Evolutionary conservation across 2,888 invertebrate species (phyloP).

Genomic region (Sericinus montela): DNA sequence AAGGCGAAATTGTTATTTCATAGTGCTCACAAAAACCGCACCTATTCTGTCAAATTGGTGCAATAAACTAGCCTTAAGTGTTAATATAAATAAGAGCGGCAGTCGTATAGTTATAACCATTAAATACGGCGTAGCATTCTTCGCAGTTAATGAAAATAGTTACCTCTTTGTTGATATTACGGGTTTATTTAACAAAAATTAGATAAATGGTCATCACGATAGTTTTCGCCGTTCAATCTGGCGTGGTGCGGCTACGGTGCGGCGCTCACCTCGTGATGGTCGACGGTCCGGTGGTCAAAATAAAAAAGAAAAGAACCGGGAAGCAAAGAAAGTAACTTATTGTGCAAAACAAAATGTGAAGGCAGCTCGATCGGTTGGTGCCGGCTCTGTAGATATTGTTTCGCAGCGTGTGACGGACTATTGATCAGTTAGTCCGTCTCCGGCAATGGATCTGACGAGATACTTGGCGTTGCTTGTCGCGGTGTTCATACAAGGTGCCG

Average conservation of each 20-base stretch:
- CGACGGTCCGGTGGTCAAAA: conserved; percentile 39
- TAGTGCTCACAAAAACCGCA: conserved; percentile 43
- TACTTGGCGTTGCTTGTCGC: conserved; percentile 52
- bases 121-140: conserved; percentile 41
- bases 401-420: conserved; percentile 23
- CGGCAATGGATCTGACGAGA: conserved; percentile 52
- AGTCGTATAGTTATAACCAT: conserved; percentile 27
- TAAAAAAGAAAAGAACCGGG: conserved; percentile 44
- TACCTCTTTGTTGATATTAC: conserved; percentile 73
- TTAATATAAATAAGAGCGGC: conserved; percentile 37
- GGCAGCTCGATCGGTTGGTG: conserved; percentile 36
- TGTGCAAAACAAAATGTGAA: conserved; percentile 61
- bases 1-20: conserved; percentile 60
- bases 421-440: conserved; percentile 3
- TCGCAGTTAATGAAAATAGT: conserved; percentile 48
- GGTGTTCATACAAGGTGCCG: conserved; percentile 49
- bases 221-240: conserved; percentile 67
- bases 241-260: conserved; percentile 48
- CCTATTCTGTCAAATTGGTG: conserved; percentile 31
- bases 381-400: conserved; percentile 34
- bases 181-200: conserved; percentile 78
- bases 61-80: conserved; percentile 38
- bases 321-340: conserved; percentile 47
- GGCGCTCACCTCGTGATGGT: conserved; percentile 41
- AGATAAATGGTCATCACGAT: conserved; percentile 75